A percentile compares a stretch with the other conserved stretches of the same genome.
These are phyloP conservation scores for Upupa epops DNA, from an alignment of 2,113 vertebrate genomes.

Conservation along the genomic window DNA sequence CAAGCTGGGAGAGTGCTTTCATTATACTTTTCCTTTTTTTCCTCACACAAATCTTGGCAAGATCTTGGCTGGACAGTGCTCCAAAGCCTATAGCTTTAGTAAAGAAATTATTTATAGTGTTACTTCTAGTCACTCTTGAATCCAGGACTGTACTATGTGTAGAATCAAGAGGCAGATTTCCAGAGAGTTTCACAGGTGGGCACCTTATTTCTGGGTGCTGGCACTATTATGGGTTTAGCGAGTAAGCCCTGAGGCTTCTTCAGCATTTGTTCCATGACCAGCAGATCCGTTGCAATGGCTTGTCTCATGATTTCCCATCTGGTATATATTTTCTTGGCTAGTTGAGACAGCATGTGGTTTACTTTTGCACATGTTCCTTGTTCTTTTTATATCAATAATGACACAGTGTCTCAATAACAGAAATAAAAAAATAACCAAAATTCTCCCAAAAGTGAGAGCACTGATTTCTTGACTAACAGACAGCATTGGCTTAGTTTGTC, in stretches of 20 bases:
- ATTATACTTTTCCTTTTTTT: background rate
- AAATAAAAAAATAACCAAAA: slow-evolving; percentile 5
- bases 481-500: background rate
- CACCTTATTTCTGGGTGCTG: background rate
- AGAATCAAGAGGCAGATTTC: background rate
- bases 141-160: background rate
- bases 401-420: slow-evolving; percentile 53
- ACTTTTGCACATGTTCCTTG: slow-evolving; percentile 57
- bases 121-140: background rate
- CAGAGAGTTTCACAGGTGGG: background rate
- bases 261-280: background rate
- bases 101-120: background rate
- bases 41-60: background rate
- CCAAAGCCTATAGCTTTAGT: background rate
- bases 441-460: background rate
- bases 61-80: background rate
- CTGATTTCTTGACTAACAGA: background rate
- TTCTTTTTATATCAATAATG: slow-evolving; percentile 60
- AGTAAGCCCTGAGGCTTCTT: background rate
- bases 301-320: slow-evolving; percentile 51
- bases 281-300: background rate
- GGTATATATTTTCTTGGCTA: slow-evolving; percentile 49
- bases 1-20: background rate
- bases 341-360: slow-evolving; percentile 52
- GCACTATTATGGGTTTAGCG: fast-evolving